A percentile compares a stretch with the other conserved stretches of the same genome.
These are phyloP conservation scores for Anastrepha obliqua DNA, from an alignment of 1,140 invertebrate species.

Conservation along the genomic window DNA sequence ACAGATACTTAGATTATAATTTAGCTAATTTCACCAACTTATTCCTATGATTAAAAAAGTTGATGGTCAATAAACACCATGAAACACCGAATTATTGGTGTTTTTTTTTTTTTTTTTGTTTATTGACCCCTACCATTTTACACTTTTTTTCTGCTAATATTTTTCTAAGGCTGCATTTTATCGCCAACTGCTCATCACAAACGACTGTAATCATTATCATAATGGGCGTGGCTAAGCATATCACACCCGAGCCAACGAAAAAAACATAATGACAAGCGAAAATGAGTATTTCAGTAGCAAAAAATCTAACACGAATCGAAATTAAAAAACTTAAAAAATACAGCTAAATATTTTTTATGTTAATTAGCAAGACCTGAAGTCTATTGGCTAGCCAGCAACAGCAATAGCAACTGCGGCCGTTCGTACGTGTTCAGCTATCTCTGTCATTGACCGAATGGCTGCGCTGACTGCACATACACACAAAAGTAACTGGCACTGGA, in stretches of 20 bases:
- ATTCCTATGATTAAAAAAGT: no score
- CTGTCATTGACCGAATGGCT: not conserved
- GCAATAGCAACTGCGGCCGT: not conserved
- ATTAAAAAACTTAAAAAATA: not conserved
- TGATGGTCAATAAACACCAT: no score
- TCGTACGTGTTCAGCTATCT: not conserved
- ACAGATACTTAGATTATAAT: no score
- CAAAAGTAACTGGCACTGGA: not conserved
- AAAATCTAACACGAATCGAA: not conserved
- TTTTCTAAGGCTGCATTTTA: not conserved
- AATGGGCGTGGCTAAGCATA: not conserved
- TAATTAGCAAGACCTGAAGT: conserved; percentile 10
- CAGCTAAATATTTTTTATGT: conserved; percentile 9
- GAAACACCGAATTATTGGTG: no score
- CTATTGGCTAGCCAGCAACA: not conserved
- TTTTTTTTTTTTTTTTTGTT: no score
- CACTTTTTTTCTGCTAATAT: no score
- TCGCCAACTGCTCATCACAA: not conserved
- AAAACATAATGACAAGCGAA: not conserved
- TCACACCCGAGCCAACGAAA: not conserved
- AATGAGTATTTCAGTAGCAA: not conserved
- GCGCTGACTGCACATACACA: not conserved
- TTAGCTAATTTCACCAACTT: no score
- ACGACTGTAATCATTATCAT: not conserved
- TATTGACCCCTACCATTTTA: no score